A percentile compares a stretch with the other conserved stretches of the same genome.
phyloP scores from a whole-genome alignment of 2,888 invertebrate genomes.

The Ornithoptera alexandrae region DNA sequence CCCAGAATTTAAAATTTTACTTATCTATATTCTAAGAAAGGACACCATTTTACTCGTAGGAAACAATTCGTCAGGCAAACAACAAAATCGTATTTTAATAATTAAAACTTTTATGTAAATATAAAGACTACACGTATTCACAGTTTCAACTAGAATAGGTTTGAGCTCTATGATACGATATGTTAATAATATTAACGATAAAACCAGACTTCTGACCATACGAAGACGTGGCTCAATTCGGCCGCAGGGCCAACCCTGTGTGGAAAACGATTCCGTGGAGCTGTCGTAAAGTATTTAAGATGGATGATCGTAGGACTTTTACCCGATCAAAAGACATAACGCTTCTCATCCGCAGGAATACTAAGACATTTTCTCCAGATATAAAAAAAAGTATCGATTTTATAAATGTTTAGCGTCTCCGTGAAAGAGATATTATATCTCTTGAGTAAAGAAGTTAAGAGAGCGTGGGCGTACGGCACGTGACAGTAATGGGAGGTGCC shows the following conservation, averaged over 20 bases:
- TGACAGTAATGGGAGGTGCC: slow-evolving; percentile 37
- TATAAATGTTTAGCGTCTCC: background rate
- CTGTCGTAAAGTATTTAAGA: no score
- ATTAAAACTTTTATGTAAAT: slow-evolving; percentile 47
- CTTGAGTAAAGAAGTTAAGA: slow-evolving; percentile 26
- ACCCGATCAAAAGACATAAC: no score
- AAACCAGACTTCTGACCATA: background rate
- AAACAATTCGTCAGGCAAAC: slow-evolving; percentile 1
- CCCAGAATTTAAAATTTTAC: background rate
- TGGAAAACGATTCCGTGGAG: no score
- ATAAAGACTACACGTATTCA: slow-evolving; percentile 42
- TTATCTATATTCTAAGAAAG: background rate
- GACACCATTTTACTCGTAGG: background rate
- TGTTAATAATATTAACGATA: slow-evolving; percentile 5
- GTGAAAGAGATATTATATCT: slow-evolving; percentile 26
- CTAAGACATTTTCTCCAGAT: no score
- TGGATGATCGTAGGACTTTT: no score
- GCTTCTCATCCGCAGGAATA: no score
- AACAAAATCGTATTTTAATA: slow-evolving; percentile 29
- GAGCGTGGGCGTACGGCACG: slow-evolving; percentile 44
- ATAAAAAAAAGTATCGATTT: no score
- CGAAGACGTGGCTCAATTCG: no score
- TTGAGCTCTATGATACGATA: slow-evolving; percentile 31
- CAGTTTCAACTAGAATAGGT: slow-evolving; percentile 43
- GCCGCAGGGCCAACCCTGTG: no score